These are phyloP conservation scores for Darevskia mixta DNA, from an alignment of 2,797 vertebrate genomes.

Conservation along the genomic window DNA sequence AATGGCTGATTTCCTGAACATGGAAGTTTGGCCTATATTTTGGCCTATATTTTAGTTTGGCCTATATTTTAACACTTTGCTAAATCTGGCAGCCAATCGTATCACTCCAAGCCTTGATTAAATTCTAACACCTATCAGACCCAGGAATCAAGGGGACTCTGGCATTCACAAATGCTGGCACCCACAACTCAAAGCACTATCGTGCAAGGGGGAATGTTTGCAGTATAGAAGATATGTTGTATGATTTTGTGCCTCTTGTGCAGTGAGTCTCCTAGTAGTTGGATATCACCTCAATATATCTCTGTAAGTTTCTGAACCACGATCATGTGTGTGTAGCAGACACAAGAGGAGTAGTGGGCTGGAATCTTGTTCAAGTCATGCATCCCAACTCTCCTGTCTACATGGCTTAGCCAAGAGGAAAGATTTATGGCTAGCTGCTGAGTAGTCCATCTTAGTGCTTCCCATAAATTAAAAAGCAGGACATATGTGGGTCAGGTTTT, in stretches of 20 bases:
- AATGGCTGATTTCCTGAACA: too few relatives aligned
- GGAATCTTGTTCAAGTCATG: slow-evolving; percentile 19
- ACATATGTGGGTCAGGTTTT: slow-evolving; percentile 67
- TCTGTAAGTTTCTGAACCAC: slow-evolving; percentile 35
- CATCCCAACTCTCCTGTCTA: slow-evolving; percentile 8
- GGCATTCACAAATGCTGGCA: too few relatives aligned
- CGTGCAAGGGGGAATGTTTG: background rate
- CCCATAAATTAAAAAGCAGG: slow-evolving; percentile 71
- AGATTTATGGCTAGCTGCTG: slow-evolving; percentile 66
- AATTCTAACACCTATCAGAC: too few relatives aligned
- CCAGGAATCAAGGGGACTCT: too few relatives aligned
- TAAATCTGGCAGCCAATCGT: too few relatives aligned
- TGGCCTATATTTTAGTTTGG: too few relatives aligned
- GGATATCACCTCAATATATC: slow-evolving; percentile 17
- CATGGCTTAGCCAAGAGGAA: slow-evolving; percentile 45
- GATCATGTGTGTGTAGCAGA: background rate
- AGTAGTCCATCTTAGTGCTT: slow-evolving; percentile 43
- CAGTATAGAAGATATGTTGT: background rate
- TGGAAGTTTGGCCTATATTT: too few relatives aligned
- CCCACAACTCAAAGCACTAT: background rate
- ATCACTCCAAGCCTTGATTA: too few relatives aligned
- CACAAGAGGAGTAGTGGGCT: background rate
- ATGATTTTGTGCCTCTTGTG: background rate
- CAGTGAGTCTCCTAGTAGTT: slow-evolving; percentile 28
- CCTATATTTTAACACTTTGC: too few relatives aligned